Evolutionary conservation across 2,888 invertebrate species (phyloP).

Genomic region (Ophioninae sp.): DNA sequence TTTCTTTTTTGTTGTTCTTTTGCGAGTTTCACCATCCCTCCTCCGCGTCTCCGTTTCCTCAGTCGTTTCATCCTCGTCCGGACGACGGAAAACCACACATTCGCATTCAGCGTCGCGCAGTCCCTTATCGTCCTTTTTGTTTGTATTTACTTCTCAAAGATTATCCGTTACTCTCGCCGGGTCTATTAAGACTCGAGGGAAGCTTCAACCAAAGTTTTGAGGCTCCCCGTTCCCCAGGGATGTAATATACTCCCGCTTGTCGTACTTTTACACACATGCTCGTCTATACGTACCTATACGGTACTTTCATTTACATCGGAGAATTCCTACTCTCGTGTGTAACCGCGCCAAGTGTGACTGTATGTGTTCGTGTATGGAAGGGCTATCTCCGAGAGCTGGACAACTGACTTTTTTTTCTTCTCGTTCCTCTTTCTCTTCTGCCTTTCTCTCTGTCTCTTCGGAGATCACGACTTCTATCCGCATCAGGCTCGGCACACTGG

Average conservation of each 20-base stretch:
- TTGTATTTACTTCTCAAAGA: slow-evolving; percentile 21
- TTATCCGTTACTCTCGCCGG: slow-evolving; percentile 52
- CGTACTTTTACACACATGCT: slow-evolving; percentile 10
- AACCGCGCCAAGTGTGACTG: neutral
- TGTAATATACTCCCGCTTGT: slow-evolving; percentile 2
- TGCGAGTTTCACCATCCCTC: slow-evolving; percentile 12
- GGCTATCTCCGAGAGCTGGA: slow-evolving; percentile 43
- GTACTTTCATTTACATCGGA: slow-evolving; percentile 43
- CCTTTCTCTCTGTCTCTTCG: slow-evolving; percentile 24
- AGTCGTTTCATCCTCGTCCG: slow-evolving; percentile 15
- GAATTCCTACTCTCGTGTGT: slow-evolving; percentile 17
- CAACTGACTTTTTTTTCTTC: slow-evolving; percentile 30
- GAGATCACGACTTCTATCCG: slow-evolving; percentile 50
- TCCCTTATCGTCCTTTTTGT: neutral
- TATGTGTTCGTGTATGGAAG: slow-evolving; percentile 3
- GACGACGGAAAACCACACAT: slow-evolving; percentile 35
- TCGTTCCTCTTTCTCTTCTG: slow-evolving; percentile 8
- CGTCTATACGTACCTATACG: slow-evolving; percentile 36
- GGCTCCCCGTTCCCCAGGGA: neutral
- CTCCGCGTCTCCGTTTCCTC: slow-evolving; percentile 6
- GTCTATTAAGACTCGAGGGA: slow-evolving; percentile 40
- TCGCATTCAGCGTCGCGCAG: slow-evolving; percentile 37
- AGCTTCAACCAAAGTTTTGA: slow-evolving; percentile 46
- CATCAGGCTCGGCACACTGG: slow-evolving; percentile 24
- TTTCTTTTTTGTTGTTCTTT: neutral